These are phyloP conservation scores for Imbricaverruca yamaguchii DNA, from an alignment of 2,888 invertebrate species.

Conservation along the genomic window DNA sequence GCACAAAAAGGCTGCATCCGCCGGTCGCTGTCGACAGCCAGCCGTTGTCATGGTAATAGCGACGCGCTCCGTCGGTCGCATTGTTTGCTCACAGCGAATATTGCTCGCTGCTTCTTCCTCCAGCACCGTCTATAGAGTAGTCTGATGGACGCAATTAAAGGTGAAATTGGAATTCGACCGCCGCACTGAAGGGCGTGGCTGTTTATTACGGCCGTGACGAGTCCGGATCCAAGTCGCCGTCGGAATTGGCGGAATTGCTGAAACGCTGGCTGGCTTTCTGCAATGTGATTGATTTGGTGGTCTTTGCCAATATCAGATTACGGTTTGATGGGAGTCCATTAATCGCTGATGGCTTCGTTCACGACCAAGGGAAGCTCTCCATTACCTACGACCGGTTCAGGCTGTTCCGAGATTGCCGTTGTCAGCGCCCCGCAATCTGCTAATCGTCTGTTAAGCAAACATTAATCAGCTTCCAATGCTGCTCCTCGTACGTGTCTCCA, in stretches of 20 bases:
- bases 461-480: no score
- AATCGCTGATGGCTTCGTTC: background rate
- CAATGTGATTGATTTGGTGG: constrained; percentile 9
- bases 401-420: no score
- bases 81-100: background rate
- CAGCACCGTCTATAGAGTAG: constrained; percentile 7
- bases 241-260: no score
- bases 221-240: no score
- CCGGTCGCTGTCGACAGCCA: background rate
- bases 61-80: background rate
- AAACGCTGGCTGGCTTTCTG: background rate
- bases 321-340: background rate
- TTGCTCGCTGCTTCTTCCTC: background rate
- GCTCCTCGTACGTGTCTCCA: no score
- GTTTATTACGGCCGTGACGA: no score
- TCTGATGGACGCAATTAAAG: background rate
- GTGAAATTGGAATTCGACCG: background rate
- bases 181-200: background rate
- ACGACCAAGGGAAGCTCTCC: no score
- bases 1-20: background rate
- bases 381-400: no score
- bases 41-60: constrained; percentile 10
- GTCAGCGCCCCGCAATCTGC: no score
- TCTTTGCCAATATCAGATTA: background rate
- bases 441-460: no score